Base-by-base conservation (phyloP, 2,888 invertebrate species). In the Noctua janthina region DNA sequence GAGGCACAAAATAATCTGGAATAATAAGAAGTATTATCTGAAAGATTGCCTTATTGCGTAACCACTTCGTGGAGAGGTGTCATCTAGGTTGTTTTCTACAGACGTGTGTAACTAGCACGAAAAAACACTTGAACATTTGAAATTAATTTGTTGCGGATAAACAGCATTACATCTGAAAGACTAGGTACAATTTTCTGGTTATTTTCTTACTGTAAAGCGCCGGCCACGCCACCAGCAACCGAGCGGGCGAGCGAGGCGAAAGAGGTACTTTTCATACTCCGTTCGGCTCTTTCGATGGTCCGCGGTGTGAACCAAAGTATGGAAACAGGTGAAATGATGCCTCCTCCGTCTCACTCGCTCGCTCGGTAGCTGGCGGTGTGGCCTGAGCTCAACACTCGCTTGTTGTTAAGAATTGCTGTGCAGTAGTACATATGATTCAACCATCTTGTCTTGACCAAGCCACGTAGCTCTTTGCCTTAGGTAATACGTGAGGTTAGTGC, bases 11-110 rank as follows among this genome's bases (percentile, higher is more conserved):
- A 85, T 82, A 71, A 68, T 71, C 46, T 62, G 46, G 13, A 67
- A 82, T 67, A 71, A 80, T 79, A 84, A 71, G 70, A n/a, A 79
- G 80, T 70, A 82, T 71, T 67, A 71, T 82, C 81, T 80, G 49
- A 11, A 15, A 66, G 64, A 66, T 70, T 59, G 54, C 17, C 10
- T 72, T 54, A 59, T 67, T 82, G 35, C 29, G 79, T 59, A 67
- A 72, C 51, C 59, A 46, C 17, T 84, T 56, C 67, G 35, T 29
- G 6, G 6, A 66, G 13, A 35, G 46, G 7, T 35, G 15, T 17
- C 43, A 20, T n/a, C 17, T 68, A 46, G 15, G 43, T 76, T 56
- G 17, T 51, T 78, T 56, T 59, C 3, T 2, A 56, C 23, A 66
- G 78, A 35, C 20, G 29, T 46, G 15, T 71, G 17, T 62, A 17